Percentiles rank a stretch among this genome's conserved stretches.
These are phyloP conservation scores for Corvus moneduloides DNA, from an alignment of 2,113 vertebrate species.

Conservation along the genomic window DNA sequence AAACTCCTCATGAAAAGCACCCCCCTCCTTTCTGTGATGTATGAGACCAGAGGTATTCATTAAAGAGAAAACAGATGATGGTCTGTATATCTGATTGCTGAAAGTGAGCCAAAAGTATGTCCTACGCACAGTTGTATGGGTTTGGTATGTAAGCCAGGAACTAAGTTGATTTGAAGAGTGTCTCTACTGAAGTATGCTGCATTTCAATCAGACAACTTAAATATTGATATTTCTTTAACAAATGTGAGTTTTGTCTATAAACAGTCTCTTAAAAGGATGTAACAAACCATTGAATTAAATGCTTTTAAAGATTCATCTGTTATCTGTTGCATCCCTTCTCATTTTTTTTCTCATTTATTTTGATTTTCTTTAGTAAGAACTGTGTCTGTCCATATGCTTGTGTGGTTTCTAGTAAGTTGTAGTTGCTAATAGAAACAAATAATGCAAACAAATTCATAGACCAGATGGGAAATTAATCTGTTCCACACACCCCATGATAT, in stretches of 20 bases:
- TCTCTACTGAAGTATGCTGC: background rate
- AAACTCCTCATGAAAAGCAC: background rate
- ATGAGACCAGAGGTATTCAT: background rate
- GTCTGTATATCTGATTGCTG: background rate
- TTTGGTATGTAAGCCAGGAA: background rate
- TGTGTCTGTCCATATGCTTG: background rate
- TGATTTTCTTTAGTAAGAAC: background rate
- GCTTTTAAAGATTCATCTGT: background rate
- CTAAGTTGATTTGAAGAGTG: background rate
- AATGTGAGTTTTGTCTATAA: background rate
- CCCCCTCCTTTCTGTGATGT: background rate
- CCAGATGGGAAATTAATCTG: slow-evolving; percentile 53
- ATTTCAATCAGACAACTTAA: background rate
- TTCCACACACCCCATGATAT: slow-evolving; percentile 35
- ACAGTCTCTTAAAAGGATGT: background rate
- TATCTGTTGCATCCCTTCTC: background rate
- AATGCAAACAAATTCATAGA: slow-evolving; percentile 53
- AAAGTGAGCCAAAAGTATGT: background rate
- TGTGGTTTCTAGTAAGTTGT: slow-evolving; percentile 16
- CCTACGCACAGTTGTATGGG: background rate
- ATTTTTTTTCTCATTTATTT: background rate
- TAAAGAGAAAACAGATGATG: background rate
- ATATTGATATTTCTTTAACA: background rate
- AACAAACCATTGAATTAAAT: background rate
- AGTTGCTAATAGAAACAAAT: slow-evolving; percentile 67